Evolutionary conservation across 2,888 invertebrate genomes (phyloP), one percentile per base, ranked within the genome.

Genomic region (Brachyptera putata): DNA sequence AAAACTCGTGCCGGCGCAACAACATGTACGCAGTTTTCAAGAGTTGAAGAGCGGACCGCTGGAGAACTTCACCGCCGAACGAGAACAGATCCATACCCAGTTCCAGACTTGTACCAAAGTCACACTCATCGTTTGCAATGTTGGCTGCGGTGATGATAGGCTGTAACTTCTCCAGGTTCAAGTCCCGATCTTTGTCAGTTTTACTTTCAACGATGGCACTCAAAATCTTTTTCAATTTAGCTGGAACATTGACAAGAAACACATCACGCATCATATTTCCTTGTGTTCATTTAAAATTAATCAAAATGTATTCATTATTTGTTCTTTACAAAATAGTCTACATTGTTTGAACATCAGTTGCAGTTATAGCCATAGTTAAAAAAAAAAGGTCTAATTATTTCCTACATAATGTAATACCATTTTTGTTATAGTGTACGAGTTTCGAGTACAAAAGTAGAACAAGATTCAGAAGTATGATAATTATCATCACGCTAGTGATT

Each of bases 71-170:
- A 57, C 84, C 74, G 0, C 92, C 91, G 60, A 85, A 89, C 63
- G 84, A 85, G 71, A 96, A 91, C 50, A 97, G 75, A 73, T 91
- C 86, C 66, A 93, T 84, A 0, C 94, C 96, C 36, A 91, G 77
- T 74, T 97, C 96, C 1, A 97, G 74, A 0, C 93, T 89, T 57
- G 93, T 94, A 0, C 95, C 97, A 75, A 94, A 96, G 73, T 97
- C 96, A 71, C 90, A 89, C 73, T 98, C 97, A 71, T 97, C 97
- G 60, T 90, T 85, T 0, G 96, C 97, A 72, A 93, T 92, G 72
- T 85, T 89, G 4, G 92, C 87, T 59, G 85, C 85, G 2, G 89
- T 92, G 62, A 94, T 83, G 1, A 93, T 77, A 60, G 91, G 89
- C 68, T 93, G 90, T 2, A 96, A 72, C 25, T 86, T 82, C 21